Evolutionary conservation across 2,113 vertebrate species (phyloP), one percentile per base, ranked within the genome.

Genomic region (Mus musculus): DNA sequence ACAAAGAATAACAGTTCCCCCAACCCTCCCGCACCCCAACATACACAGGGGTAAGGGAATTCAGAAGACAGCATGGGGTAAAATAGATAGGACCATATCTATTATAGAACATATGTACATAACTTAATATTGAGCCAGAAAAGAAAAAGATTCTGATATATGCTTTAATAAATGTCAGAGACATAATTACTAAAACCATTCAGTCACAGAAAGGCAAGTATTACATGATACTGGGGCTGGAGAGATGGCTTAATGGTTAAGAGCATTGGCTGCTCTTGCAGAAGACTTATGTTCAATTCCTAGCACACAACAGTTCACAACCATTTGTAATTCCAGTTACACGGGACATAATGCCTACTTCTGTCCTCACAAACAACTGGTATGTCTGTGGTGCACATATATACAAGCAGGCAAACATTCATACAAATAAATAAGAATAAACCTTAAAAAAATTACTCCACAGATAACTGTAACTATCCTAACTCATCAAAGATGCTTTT

Each of bases 121-220:
- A 65, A 49, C 61, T 49, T 26, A 89, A 63, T 85, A 88, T 24
- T 78, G 14, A 88, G 22, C 22, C 71, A 85, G 72, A 88, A 94
- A 90, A 39, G 75, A 95, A 59, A 72, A 75, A 65, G 69, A 88
- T 75, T 97, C 93, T 63, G 61, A n/a, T 54, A 73, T 19, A 46
- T 84, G n/a, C n/a, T 52, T 24, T 54, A 93, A 95, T 76, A 26
- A 88, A 85, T 36, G 49, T 22, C 80, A 28, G 67, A 91, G 90
- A 93, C 71, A 80, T 26, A 69, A 67, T 67, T 61, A 93, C 13
- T 80, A 36, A 93, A 95, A 59, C 46, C 89, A 71, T 49, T 39
- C 17, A 54, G 54, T 88, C 77, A 73, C 10, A 82, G 36, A 81
- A 92, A 77, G 65, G 63, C 39, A 97, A 78, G 90, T 20, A 49